Base-by-base conservation (phyloP, 1,140 invertebrate species). In the Laupala kohalensis region DNA sequence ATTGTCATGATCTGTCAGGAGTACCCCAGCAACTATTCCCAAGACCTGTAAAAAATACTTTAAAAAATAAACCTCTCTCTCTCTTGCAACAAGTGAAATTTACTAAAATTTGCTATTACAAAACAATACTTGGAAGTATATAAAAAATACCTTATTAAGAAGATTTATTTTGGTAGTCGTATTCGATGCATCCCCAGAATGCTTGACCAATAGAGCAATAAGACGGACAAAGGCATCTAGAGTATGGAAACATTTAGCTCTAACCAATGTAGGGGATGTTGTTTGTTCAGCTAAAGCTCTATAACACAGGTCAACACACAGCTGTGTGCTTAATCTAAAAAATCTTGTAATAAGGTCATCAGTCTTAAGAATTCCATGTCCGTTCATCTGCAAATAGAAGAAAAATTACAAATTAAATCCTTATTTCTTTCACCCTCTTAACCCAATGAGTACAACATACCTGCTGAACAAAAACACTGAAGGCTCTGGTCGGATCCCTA, bases 331-430 rank as follows among this genome's bases (percentile, higher is more conserved):
- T 24, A 98, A 88, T 27, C 97, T 89, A 84, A 99, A 99, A 83
- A 99, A 99, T 73, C 96, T 82, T 0, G 95, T 96, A 69, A 99
- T 97, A 72, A 97, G 85, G 79, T 99, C 97, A 77, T 99, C 98
- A 0, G 95, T 97, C 79, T 98, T 98, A 15, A 99, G 81, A 67
- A 99, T 96, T 4, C 97, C 97, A 75, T 97, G 94, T 72, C 93
- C 86, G 77, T 97, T 97, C 95, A 99, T 96, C 80, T 96, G 88
- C 30, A 80, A 79, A 71, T 65, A 68, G 23, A n/a, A 19, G 4
- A 53, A 53, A 53, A 53, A 53, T 53, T 53, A 53, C 1, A 53
- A 19, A n/a, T n/a, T 2, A 53, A 53, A 19, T 2, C 19, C 19
- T 53, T 53, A 53, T 53, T 53, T 53, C 9, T 13, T 13, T 13